phyloP scores from a whole-genome alignment of 1,140 invertebrate genomes.

The Drosophila sturtevanti region DNA sequence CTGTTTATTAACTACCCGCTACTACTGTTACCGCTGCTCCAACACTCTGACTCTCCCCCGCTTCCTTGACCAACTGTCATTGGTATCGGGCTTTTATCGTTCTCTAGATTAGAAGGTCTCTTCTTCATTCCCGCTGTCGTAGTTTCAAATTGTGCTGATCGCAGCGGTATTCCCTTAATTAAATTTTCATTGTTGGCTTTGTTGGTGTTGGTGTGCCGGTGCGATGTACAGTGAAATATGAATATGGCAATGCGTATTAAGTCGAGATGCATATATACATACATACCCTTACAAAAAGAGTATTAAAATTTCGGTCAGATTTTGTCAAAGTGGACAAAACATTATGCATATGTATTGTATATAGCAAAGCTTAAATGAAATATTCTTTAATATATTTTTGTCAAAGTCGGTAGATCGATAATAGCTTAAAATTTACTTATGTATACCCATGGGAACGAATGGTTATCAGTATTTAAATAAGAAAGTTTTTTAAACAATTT shows the following conservation, averaged over 20 bases:
- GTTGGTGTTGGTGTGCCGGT: constrained; percentile 19
- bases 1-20: background rate
- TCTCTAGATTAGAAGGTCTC: constrained; percentile 73
- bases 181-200: constrained; percentile 52
- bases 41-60: background rate
- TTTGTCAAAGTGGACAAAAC: no score
- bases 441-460: no score
- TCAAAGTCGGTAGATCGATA: no score
- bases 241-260: constrained; percentile 41
- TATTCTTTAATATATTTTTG: no score
- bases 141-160: constrained; percentile 75
- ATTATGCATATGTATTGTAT: no score
- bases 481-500: no score
- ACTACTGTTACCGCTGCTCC: background rate
- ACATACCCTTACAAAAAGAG: background rate
- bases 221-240: constrained; percentile 23
- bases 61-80: constrained; percentile 59
- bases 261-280: background rate
- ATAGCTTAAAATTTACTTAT: no score
- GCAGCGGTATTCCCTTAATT: constrained; percentile 77
- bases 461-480: no score
- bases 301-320: no score
- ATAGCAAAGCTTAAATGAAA: no score
- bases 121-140: constrained; percentile 25
- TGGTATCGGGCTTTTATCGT: constrained; percentile 68